phyloP scores from a whole-genome alignment of 1,140 invertebrate species.

The Heliconius hermathena region DNA sequence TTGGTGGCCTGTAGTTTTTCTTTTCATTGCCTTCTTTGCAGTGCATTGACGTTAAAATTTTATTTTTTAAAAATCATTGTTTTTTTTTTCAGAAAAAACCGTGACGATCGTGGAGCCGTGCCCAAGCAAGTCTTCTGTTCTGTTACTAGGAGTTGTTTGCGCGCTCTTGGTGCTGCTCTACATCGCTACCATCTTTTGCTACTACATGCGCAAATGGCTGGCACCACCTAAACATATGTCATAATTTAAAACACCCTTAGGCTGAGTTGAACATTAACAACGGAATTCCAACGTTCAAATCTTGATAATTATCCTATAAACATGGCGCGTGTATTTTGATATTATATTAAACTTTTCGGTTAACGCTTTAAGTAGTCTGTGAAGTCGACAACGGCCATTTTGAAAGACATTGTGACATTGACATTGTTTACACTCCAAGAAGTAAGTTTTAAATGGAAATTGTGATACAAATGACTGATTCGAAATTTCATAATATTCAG shows the following conservation, averaged over 20 bases:
- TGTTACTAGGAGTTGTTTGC: slow-evolving; percentile 94
- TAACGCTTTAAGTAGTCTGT: slow-evolving; percentile 26
- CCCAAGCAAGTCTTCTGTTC: slow-evolving; percentile 93
- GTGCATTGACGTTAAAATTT: slow-evolving; percentile 7
- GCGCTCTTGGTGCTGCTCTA: slow-evolving; percentile 94
- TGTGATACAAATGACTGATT: slow-evolving; percentile 72
- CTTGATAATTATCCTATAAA: neutral
- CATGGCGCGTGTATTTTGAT: neutral
- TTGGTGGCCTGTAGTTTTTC: slow-evolving; percentile 6
- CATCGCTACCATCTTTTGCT: slow-evolving; percentile 93
- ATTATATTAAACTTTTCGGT: neutral
- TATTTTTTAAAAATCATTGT: slow-evolving; percentile 7
- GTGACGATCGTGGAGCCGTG: slow-evolving; percentile 93
- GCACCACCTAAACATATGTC: slow-evolving; percentile 90
- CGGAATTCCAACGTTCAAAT: neutral
- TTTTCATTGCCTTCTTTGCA: slow-evolving; percentile 7
- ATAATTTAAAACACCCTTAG: slow-evolving; percentile 68
- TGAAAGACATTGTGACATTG: neutral
- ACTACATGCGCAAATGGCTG: slow-evolving; percentile 95
- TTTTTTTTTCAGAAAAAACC: slow-evolving; percentile 87
- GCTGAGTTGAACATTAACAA: neutral
- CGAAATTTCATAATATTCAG: slow-evolving; percentile 43
- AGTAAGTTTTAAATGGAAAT: slow-evolving; percentile 54
- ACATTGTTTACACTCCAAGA: neutral
- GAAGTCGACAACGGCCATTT: neutral